A percentile compares a stretch with the other conserved stretches of the same genome.
phyloP scores from a whole-genome alignment of 2,797 vertebrate species.

The Tympanoctomys barrerae region DNA sequence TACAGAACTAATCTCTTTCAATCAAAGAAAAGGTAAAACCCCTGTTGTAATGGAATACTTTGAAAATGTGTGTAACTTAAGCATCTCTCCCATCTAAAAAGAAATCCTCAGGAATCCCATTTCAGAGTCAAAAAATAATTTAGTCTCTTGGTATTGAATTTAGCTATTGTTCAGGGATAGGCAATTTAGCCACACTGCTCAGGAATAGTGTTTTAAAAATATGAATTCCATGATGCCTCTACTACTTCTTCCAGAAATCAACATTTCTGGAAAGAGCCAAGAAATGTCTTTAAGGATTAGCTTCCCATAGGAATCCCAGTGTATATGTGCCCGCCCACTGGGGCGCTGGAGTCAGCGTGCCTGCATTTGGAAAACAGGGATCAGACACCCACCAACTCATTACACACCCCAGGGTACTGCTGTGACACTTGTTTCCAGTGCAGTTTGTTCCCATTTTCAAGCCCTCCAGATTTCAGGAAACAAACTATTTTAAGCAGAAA shows the following conservation, averaged over 20 bases:
- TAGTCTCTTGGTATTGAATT: background rate
- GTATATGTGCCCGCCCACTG: too few species aligned
- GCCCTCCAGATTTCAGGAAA: background rate
- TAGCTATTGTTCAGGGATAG: background rate
- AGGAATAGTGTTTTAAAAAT: background rate
- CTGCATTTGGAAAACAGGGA: background rate
- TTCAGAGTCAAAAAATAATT: background rate
- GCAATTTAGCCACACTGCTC: background rate
- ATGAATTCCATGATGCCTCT: background rate
- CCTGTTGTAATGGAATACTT: background rate
- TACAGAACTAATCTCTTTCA: slow-evolving; percentile 36
- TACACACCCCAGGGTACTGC: background rate
- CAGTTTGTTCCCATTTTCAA: background rate
- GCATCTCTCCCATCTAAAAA: slow-evolving; percentile 56
- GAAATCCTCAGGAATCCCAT: background rate
- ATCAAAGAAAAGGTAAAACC: slow-evolving; percentile 40
- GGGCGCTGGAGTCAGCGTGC: background rate
- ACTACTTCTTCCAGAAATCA: background rate
- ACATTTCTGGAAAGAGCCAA: background rate
- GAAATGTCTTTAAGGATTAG: background rate
- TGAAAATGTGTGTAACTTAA: slow-evolving; percentile 34
- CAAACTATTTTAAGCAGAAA: slow-evolving; percentile 16
- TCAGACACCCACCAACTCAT: background rate
- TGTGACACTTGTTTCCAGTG: background rate
- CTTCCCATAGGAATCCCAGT: background rate